These are phyloP conservation scores for Mohoua ochrocephala DNA, from an alignment of 2,113 vertebrate species.

Conservation along the genomic window DNA sequence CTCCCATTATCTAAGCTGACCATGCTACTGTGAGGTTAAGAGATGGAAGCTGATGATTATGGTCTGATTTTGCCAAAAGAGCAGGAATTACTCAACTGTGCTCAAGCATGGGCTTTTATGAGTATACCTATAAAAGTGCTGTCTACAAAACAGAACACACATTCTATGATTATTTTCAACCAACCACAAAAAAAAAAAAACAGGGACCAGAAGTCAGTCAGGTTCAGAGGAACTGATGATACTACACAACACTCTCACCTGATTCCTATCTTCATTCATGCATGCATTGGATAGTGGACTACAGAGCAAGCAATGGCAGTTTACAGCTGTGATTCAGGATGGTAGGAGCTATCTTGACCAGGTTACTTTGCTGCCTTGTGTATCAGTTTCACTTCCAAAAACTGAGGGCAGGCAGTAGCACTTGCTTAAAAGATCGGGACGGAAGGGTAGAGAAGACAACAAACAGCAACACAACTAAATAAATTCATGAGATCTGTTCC, in stretches of 20 bases:
- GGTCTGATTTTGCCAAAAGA: not conserved
- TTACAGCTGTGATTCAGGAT: not conserved
- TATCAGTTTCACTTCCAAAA: not conserved
- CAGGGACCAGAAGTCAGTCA: not conserved
- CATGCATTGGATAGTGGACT: not conserved
- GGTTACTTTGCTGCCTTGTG: not conserved
- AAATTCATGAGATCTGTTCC: not conserved
- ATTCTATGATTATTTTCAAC: not conserved
- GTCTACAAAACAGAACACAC: not conserved
- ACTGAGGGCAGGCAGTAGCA: not conserved
- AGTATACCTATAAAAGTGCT: not conserved
- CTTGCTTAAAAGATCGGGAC: accelerated
- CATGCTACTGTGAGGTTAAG: not conserved
- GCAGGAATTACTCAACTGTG: not conserved
- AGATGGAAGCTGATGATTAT: not conserved
- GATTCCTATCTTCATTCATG: not conserved
- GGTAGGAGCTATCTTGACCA: not conserved
- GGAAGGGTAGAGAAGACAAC: not conserved
- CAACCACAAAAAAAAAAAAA: not conserved
- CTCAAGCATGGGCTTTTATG: not conserved
- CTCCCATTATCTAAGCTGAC: not conserved
- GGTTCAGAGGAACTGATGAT: not conserved
- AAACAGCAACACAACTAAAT: not conserved
- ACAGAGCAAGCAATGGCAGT: not conserved
- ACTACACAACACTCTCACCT: not conserved